Evolutionary conservation across 30 jellyfish, hydroid and myxozoan species (phyloP).

Genomic region (Clytia hemisphaerica): DNA sequence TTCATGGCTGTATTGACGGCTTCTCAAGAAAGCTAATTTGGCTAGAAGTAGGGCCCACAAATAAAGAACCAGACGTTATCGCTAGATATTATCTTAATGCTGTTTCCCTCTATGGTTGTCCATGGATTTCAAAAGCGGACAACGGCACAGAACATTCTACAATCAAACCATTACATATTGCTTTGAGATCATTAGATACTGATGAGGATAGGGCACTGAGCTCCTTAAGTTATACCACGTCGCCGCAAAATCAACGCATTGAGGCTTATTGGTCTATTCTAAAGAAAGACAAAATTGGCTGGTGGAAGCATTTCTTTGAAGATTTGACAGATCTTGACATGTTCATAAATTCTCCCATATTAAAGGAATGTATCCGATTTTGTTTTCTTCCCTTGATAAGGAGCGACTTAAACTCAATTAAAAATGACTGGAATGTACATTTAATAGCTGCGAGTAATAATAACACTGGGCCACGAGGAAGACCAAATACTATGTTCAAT

Average conservation of each 20-base stretch:
- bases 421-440: conserved; percentile 32
- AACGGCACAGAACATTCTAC: conserved; percentile 36
- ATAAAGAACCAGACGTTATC: conserved; percentile 24
- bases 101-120: conserved; percentile 33
- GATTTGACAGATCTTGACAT: conserved; percentile 32
- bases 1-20: conserved; percentile 50
- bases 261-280: conserved; percentile 50
- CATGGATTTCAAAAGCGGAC: conserved; percentile 25
- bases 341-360: conserved; percentile 26
- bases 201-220: conserved; percentile 19
- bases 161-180: conserved; percentile 23
- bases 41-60: conserved; percentile 34
- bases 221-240: conserved; percentile 8
- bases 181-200: conserved; percentile 6
- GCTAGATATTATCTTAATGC: conserved; percentile 31
- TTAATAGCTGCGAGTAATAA: conserved; percentile 10
- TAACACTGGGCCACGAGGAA: conserved; percentile 36
- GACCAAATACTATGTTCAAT: conserved; percentile 42
- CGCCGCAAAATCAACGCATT: conserved; percentile 36
- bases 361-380: conserved; percentile 34
- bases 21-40: conserved; percentile 37
- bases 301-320: conserved; percentile 50
- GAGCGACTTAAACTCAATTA: conserved; percentile 38
- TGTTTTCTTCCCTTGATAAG: conserved; percentile 37
- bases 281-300: conserved; percentile 29